Evolutionary conservation across 2,113 vertebrate genomes (phyloP).

Genomic region (Arizona elegans): DNA sequence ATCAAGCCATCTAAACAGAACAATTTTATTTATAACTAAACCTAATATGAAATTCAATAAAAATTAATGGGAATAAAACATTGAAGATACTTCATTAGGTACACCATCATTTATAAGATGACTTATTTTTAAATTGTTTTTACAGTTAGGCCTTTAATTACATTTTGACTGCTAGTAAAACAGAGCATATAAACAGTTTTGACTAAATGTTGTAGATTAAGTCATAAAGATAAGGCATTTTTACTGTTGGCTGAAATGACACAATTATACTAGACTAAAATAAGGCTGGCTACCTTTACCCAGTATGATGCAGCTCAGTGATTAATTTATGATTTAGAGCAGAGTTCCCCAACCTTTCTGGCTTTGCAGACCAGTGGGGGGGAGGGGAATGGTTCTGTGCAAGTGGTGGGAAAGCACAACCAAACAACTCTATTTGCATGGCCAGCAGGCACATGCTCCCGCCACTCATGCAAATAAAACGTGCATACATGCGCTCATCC

Average conservation of each 20-base stretch:
- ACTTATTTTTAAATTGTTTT: not conserved
- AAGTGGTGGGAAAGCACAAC: not conserved
- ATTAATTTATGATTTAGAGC: not conserved
- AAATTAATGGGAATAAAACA: not conserved
- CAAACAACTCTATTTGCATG: not conserved
- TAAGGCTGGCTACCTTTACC: not conserved
- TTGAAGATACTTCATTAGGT: not conserved
- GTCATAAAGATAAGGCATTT: not conserved
- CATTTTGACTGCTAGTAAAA: not conserved
- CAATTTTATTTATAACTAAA: not conserved
- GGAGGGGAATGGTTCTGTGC: not conserved
- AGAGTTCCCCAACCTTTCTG: not conserved
- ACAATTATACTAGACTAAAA: not conserved
- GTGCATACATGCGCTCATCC: not conserved
- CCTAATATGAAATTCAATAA: not conserved
- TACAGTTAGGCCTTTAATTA: not conserved
- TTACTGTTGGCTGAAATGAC: not conserved
- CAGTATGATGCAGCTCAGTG: not conserved
- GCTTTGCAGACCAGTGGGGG: not conserved
- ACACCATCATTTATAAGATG: not conserved
- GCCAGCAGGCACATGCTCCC: not conserved
- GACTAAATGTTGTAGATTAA: not conserved
- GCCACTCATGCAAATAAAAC: not conserved
- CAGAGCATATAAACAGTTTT: not conserved
- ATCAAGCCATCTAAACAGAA: not conserved